Evolutionary conservation across 1,140 invertebrate species (phyloP).

Genomic region (Oncopeltus fasciatus): DNA sequence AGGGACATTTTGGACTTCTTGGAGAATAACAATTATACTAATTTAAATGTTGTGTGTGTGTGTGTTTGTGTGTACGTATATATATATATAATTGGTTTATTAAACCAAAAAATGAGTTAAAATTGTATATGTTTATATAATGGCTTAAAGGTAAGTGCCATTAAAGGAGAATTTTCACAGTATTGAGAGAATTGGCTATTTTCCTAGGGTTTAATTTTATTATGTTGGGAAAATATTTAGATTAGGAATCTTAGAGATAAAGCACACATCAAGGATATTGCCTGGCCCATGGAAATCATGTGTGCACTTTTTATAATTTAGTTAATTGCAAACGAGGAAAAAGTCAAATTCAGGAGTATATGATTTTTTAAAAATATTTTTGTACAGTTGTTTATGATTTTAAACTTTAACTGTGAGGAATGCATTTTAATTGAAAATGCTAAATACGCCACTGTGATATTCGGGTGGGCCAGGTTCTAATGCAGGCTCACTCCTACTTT

Average conservation of each 20-base stretch:
- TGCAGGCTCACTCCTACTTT: constrained; percentile 17
- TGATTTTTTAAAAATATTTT: constrained; percentile 15
- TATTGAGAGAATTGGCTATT: not conserved
- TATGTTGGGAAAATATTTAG: constrained; percentile 2
- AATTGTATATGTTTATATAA: not conserved
- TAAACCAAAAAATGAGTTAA: no score
- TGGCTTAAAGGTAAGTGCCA: not conserved
- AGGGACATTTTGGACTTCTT: no score
- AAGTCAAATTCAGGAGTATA: constrained; percentile 5
- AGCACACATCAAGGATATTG: constrained; percentile 12
- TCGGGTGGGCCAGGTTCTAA: constrained; percentile 17
- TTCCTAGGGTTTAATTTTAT: not conserved
- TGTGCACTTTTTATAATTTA: constrained; percentile 16
- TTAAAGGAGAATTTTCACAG: constrained; percentile 11
- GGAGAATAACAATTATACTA: no score
- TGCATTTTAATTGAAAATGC: constrained; percentile 6
- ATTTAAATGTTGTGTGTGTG: no score
- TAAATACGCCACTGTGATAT: constrained; percentile 16
- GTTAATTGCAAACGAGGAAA: no score
- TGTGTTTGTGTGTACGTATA: not conserved
- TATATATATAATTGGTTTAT: no score
- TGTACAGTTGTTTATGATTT: constrained; percentile 14
- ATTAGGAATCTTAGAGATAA: constrained; percentile 1
- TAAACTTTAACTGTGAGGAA: not conserved
- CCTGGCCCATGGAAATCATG: constrained; percentile 19